Evolutionary conservation across 2,888 invertebrate genomes (phyloP), one percentile per base, ranked within the genome.

Genomic region (Nebria brevicollis): DNA sequence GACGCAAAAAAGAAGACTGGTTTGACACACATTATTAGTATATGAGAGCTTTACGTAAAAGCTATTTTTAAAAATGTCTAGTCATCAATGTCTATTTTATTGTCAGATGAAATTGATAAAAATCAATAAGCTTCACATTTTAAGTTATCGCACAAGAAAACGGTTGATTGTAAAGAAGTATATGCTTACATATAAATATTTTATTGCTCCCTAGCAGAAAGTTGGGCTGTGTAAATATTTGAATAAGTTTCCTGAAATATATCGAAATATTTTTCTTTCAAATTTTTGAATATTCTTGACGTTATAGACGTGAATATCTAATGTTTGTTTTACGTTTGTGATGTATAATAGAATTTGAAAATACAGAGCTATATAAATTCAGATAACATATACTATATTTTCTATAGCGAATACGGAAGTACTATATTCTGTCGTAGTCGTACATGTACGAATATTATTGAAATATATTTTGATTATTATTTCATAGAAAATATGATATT

Each of bases 211-310:
- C 34, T 34, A 34, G 34, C 34, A 34, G 8, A 13, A 54, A 54
- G 54, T 54, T 34, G 34, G 70, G 13, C 25, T 70, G 11, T 15
- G 70, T 26, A 70, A 70, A 70, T 70, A 70, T 70, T 11, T 26
- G 13, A 70, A 70, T 70, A 25, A 25, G 15, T 70, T 54, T 54
- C 13, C 15, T 34, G 70, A 7, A 3, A 70, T 20, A 70, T 26
- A 70, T n/a, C 15, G 34, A 20, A 70, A 70, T 70, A 70, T 70
- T 70, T 70, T 70, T 70, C 70, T 70, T 70, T 26, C 4, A 70
- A 70, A 7, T 11, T 70, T 20, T 20, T 11, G 34, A 70, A 34
- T 26, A 70, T 70, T 70, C 70, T 25, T 70, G 70, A 70, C 34
- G 70, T 15, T 68, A 25, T n/a, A 25, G 26, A 68, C 15, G 34